Base-by-base conservation (phyloP, 2,797 vertebrate genomes). In the Cynopterus sphinx region DNA sequence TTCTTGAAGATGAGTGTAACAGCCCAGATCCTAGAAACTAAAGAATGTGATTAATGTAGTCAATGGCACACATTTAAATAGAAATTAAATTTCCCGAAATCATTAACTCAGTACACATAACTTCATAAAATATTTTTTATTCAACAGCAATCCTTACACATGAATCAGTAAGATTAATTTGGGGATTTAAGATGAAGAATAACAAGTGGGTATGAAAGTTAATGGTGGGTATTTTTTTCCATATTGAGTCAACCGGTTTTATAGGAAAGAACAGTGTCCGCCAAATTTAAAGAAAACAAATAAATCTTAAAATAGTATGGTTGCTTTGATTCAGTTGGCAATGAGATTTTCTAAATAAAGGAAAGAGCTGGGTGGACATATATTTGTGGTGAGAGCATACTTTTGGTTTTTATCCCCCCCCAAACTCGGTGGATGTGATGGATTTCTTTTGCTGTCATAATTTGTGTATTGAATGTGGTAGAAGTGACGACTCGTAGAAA, bases 251-350 rank as follows among this genome's bases (percentile, higher is more conserved):
- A 89, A 95, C 55, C 39, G 51, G 96, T 95, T 97, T 97, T 96
- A 96, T 94, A 97, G 95, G 95, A 97, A 97, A 96, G 88, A 97
- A 84, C 65, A 84, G 91, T 96, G 91, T 96, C 83, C 19, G 57
- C 97, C 97, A 97, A 97, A 97, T 97, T 97, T 96, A 98, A 97
- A 97, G 96, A 97, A 98, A 97, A 96, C 96, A 97, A 97, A 96
- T 95, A 97, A 95, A 78, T 31, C 95, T 67, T 94, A 95, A 96
- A 97, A 96, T 97, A 96, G 87, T 92, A 90, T 94, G 70, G 57
- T 86, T 91, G 67, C 87, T 96, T 91, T 93, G 94, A 79, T 89
- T 92, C 39, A 77, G 68, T 75, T 97, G 96, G 96, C 55, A 84
- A 88, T 31, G 3, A 94, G 6, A 16, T 97, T 95, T 97, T 83